A percentile compares a stretch with the other conserved stretches of the same genome.
phyloP scores from a whole-genome alignment of 64 coral and sea anemone species.

The Exaiptasia diaphana region DNA sequence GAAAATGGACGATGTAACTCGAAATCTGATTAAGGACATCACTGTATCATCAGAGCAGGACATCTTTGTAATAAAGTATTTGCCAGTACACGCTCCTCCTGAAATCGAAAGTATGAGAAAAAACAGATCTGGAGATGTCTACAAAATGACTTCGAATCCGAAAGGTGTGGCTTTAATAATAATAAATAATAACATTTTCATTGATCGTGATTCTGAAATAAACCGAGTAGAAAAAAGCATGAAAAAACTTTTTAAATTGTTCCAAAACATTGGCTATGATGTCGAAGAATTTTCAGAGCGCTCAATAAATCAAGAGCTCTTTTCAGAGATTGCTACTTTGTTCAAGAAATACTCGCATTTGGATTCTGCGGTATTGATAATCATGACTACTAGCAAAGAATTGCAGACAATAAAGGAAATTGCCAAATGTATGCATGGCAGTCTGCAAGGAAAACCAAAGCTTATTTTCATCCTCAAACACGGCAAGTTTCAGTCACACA shows the following conservation, averaged over 20 bases:
- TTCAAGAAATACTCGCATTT: no score
- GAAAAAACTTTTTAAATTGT: not conserved
- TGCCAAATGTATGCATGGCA: not conserved
- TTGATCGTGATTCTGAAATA: not conserved
- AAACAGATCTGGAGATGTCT: conserved; percentile 2
- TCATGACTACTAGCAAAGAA: no score
- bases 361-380: no score
- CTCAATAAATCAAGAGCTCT: not conserved
- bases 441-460: not conserved
- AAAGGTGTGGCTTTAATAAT: conserved; percentile 22
- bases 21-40: not conserved
- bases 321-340: not conserved
- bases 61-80: conserved; percentile 24
- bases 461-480: not conserved
- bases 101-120: conserved; percentile 4
- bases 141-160: conserved; percentile 42
- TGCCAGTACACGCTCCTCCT: not conserved
- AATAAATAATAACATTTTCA: not conserved
- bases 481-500: not conserved
- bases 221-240: conserved; percentile 1
- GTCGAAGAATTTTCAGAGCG: not conserved
- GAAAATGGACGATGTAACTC: not conserved
- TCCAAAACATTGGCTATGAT: not conserved
- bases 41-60: not conserved
- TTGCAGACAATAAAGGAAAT: no score